Conservation (phyloP, 2,888 invertebrate species). For the Sarcophaga variegata region DNA sequence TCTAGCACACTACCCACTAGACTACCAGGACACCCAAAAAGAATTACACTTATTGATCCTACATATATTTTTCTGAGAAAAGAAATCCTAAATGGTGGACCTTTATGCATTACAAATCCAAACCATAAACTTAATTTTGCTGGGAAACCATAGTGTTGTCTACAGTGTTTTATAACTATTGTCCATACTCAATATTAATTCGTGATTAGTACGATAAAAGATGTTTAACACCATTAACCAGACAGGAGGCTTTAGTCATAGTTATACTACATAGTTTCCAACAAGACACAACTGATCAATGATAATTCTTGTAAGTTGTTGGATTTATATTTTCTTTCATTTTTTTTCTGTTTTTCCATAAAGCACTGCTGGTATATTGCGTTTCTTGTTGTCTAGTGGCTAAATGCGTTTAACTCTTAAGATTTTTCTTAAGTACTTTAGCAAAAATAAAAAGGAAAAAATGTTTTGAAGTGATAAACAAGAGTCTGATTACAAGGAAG, state of each 20-base stretch:
- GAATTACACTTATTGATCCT: no score
- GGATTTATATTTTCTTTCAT: background rate
- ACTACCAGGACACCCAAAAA: no score
- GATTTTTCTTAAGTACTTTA: conserved; percentile 25
- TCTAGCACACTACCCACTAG: no score
- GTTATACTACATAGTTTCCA: conserved; percentile 55
- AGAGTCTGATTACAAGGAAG: conserved; percentile 68
- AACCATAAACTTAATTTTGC: background rate
- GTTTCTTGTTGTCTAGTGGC: conserved; percentile 58
- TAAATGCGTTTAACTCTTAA: conserved; percentile 61
- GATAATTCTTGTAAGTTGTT: conserved; percentile 51
- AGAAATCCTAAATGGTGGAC: no score
- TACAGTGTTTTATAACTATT: conserved; percentile 39
- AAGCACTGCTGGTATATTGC: conserved; percentile 35
- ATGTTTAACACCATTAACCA: conserved; percentile 62
- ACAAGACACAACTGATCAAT: conserved; percentile 60
- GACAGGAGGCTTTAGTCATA: conserved; percentile 57
- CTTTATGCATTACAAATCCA: no score
- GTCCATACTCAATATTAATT: conserved; percentile 45
- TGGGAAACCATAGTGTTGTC: conserved; percentile 45
- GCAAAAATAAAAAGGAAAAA: conserved; percentile 42
- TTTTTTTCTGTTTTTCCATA: background rate
- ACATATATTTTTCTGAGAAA: no score
- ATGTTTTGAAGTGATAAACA: conserved; percentile 62
- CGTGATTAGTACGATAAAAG: conserved; percentile 58